phyloP scores from a whole-genome alignment of 2,888 invertebrate genomes.

The Athalia circularis region DNA sequence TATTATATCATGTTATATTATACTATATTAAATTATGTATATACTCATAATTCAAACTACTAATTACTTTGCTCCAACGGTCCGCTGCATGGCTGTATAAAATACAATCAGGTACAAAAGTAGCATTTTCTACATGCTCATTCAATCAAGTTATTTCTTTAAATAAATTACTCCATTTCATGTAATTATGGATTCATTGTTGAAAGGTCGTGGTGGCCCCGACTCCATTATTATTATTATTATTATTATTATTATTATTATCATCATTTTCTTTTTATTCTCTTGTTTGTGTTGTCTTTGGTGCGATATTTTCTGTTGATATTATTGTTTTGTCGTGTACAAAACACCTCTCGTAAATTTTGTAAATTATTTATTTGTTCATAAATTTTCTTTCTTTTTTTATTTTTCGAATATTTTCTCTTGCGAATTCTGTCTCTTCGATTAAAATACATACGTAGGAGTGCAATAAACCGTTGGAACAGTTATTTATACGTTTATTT shows the following conservation, averaged over 20 bases:
- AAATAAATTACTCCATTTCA: conserved; percentile 10
- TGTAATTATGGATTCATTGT: no score
- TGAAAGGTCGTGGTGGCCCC: background rate
- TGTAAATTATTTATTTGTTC: background rate
- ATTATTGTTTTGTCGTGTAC: background rate
- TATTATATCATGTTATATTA: conserved; percentile 43
- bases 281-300: background rate
- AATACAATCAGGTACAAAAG: conserved; percentile 67
- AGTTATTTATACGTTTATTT: conserved; percentile 19
- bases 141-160: conserved; percentile 29
- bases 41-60: conserved; percentile 27
- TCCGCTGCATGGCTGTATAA: conserved; percentile 58
- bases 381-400: background rate
- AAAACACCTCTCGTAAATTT: background rate
- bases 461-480: conserved; percentile 46
- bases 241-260: no score
- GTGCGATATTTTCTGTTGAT: background rate
- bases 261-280: no score
- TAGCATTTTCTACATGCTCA: conserved; percentile 59
- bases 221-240: no score
- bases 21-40: conserved; percentile 14
- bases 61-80: conserved; percentile 52
- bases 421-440: conserved; percentile 32
- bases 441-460: conserved; percentile 38
- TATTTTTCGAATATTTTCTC: background rate